Conservation (phyloP, 92 coral and sea anemone genomes). For the Bergia sp. region DNA sequence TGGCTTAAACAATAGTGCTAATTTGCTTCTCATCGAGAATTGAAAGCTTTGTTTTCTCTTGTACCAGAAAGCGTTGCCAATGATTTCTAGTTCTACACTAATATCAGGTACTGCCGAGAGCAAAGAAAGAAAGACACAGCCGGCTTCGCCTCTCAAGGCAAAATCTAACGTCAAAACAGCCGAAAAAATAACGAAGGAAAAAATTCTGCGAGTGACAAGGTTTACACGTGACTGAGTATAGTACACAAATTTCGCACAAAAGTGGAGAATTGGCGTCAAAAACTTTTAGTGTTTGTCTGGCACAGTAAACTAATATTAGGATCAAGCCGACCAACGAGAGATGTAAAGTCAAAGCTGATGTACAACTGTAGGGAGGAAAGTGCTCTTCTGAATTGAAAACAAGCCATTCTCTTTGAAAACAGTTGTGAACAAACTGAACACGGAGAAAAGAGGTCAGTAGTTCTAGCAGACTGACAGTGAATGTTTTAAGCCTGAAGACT, state of each 20-base stretch:
- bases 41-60: conserved; percentile 1
- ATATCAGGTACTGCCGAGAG: background rate
- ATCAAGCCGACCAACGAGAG: background rate
- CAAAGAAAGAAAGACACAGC: background rate
- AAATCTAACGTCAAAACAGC: background rate
- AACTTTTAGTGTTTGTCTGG: background rate
- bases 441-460: no score
- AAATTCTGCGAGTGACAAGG: background rate
- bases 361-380: background rate
- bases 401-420: no score
- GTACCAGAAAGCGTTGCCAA: background rate
- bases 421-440: background rate
- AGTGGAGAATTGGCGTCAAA: background rate
- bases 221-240: background rate
- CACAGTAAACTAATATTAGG: background rate
- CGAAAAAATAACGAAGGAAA: background rate
- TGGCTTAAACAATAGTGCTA: conserved; percentile 2
- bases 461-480: background rate
- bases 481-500: background rate
- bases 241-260: background rate
- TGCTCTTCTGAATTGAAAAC: background rate
- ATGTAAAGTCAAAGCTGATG: background rate
- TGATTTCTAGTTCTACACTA: background rate
- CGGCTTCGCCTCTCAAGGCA: background rate
- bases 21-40: conserved; percentile 9